Evolutionary conservation across 2,797 vertebrate genomes (phyloP).

Genomic region (Limosa lapponica): DNA sequence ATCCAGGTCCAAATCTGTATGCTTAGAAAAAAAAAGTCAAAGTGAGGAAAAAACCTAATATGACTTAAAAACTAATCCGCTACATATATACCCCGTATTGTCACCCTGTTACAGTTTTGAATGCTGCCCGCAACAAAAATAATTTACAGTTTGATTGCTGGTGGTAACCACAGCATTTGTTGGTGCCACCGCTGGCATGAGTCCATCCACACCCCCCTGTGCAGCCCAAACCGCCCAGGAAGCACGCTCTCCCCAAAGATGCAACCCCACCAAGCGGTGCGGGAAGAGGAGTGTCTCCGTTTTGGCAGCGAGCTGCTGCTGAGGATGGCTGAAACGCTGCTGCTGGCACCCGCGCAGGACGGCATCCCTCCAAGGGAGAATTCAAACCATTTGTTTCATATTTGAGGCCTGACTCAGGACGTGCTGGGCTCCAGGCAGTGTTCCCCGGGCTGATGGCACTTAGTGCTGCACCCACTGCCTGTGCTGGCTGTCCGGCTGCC

Average conservation of each 20-base stretch:
- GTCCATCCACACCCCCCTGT: fast-evolving
- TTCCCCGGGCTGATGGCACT: background rate
- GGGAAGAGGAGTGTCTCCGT: fast-evolving
- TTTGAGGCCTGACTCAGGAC: conserved; percentile 11
- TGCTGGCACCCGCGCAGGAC: background rate
- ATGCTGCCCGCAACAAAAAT: fast-evolving
- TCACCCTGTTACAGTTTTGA: background rate
- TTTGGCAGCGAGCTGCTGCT: background rate
- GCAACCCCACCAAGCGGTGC: fast-evolving
- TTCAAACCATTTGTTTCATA: conserved; percentile 30
- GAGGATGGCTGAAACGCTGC: background rate
- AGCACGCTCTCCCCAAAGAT: background rate
- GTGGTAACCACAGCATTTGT: background rate
- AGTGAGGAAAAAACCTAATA: fast-evolving
- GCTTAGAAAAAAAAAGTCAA: background rate
- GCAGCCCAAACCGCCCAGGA: background rate
- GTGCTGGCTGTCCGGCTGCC: background rate
- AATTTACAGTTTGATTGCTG: background rate
- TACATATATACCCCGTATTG: fast-evolving
- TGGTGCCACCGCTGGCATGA: background rate
- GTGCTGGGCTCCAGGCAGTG: background rate
- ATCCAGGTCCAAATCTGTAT: background rate
- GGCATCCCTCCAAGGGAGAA: background rate
- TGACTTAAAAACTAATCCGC: fast-evolving
- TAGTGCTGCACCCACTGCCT: background rate